Evolutionary conservation across 2,113 vertebrate genomes (phyloP), one percentile per base, ranked within the genome.

Genomic region (Xiphias gladius): DNA sequence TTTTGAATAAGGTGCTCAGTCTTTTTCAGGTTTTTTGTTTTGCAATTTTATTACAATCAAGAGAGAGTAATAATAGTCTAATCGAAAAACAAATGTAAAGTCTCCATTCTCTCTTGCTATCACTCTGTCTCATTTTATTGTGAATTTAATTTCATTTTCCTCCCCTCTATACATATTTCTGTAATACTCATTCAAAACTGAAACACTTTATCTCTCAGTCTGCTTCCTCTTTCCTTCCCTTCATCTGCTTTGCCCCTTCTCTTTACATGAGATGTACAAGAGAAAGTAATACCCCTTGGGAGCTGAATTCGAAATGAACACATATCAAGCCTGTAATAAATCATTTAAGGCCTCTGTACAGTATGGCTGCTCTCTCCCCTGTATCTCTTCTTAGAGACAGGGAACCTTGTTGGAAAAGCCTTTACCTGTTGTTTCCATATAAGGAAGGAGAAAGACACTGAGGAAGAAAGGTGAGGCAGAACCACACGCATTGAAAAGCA

Each of bases 281-380:
- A 70, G 26, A 63, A 67, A 55, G 63, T 54, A 68, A 52, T 24
- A 26, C 22, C 13, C 14, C 50, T 32, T 54, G 65, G 5, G 32
- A 57, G 11, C 26, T 20, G 54, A 81, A 79, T 73, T 37, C 58
- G 8, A 74, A 86, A 85, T 64, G 17, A 82, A 70, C 39, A n/a
- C 48, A 26, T 54, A 54, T 85, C 22, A 55, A 57, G 73, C 43
- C 7, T 37, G 22, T 13, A 54, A 24, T 87, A 35, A 87, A 79
- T 84, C 11, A 79, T 84, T 77, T 66, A 88, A 76, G n/a, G 30
- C n/a, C 13, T 84, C 54, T 48, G 52, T 68, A 77, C 24, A 64
- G 28, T 1, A 77, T 30, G 32, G 63, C 57, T 41, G 19, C n/a
- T 65, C 30, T 68, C 32, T 73, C 22, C 39, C 0, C 7, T 67